These are phyloP conservation scores for Podiceps cristatus DNA, from an alignment of 2,113 vertebrate genomes.

Conservation along the genomic window DNA sequence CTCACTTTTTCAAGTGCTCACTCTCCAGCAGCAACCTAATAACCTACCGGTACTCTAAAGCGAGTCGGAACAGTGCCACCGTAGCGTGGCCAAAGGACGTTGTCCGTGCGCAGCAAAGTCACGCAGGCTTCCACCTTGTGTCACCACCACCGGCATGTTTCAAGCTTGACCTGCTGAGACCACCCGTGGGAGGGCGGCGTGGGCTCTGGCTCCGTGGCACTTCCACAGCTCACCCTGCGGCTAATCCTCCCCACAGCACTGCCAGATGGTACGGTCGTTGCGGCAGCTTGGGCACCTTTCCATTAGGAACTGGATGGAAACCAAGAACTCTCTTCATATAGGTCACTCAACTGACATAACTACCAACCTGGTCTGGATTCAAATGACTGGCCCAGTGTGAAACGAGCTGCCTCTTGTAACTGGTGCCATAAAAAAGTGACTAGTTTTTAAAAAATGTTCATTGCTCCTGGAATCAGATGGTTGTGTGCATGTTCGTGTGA, in stretches of 20 bases:
- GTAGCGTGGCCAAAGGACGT: accelerated
- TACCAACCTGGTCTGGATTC: neutral
- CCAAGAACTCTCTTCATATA: neutral
- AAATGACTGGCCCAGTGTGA: neutral
- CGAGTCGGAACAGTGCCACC: neutral
- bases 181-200: neutral
- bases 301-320: neutral
- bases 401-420: neutral
- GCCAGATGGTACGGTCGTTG: neutral
- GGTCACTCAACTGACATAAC: neutral
- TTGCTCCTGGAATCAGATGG: neutral
- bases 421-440: neutral
- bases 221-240: neutral
- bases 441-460: neutral
- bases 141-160: accelerated
- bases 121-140: accelerated
- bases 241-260: accelerated
- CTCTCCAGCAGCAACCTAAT: neutral
- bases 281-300: neutral
- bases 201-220: neutral
- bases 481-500: neutral
- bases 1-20: neutral
- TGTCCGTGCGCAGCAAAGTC: accelerated
- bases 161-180: neutral
- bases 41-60: accelerated